Conservation (phyloP, 2,113 vertebrate genomes). For the Heliornis fulica region DNA sequence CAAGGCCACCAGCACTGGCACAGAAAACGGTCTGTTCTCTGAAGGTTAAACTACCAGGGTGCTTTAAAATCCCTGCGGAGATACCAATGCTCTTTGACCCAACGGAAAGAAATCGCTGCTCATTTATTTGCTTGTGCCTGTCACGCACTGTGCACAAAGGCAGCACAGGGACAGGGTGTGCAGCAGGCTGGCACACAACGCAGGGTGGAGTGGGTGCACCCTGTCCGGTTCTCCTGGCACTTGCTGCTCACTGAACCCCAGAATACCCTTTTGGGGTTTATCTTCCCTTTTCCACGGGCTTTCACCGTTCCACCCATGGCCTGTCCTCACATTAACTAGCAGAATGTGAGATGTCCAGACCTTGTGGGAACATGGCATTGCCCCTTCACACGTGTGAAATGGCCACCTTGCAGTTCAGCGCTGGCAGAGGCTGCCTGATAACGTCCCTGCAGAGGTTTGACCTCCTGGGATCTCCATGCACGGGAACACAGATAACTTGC, state of each 20-base stretch:
- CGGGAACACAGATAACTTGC: background rate
- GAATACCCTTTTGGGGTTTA: background rate
- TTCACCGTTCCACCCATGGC: background rate
- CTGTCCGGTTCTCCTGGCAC: background rate
- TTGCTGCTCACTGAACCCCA: fast-evolving
- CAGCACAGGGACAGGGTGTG: fast-evolving
- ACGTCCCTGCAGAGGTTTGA: fast-evolving
- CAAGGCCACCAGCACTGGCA: fast-evolving
- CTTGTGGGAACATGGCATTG: background rate
- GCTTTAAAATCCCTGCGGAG: background rate
- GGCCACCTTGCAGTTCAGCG: fast-evolving
- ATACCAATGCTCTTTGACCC: background rate
- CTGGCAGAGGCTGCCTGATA: background rate
- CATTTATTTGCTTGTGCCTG: fast-evolving
- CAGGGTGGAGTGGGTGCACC: fast-evolving
- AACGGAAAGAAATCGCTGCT: background rate
- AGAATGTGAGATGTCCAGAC: background rate
- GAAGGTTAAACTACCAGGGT: background rate
- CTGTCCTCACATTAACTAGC: fast-evolving
- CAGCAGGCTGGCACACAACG: fast-evolving
- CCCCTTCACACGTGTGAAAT: background rate
- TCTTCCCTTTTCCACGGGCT: background rate
- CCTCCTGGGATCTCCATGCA: background rate
- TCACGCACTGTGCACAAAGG: fast-evolving
- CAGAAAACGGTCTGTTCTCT: background rate